These are phyloP conservation scores for Lamellibrachia satsuma DNA, from an alignment of 2,888 invertebrate genomes.

Conservation along the genomic window DNA sequence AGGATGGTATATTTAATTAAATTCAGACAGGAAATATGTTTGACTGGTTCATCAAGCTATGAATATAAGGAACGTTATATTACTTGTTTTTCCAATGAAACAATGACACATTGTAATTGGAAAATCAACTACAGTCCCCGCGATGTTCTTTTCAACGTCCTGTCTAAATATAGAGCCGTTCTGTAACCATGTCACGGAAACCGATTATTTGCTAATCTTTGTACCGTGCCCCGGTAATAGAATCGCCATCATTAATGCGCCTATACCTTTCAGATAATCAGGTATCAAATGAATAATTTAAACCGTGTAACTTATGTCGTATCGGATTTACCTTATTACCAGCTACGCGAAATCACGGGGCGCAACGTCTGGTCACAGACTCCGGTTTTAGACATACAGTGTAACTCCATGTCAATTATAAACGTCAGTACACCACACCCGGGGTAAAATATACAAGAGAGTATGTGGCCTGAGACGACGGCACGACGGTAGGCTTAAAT, in stretches of 20 bases:
- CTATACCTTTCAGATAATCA: neutral
- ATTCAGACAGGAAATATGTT: neutral
- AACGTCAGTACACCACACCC: neutral
- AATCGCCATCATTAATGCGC: conserved; percentile 8
- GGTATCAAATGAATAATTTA: conserved; percentile 7
- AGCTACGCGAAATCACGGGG: neutral
- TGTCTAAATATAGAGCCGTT: neutral
- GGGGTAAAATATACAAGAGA: neutral
- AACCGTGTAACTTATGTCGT: neutral
- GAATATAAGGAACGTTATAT: neutral
- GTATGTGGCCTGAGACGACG: neutral
- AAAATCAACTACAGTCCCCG: neutral
- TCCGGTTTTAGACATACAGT: neutral
- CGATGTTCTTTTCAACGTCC: neutral
- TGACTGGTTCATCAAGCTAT: neutral
- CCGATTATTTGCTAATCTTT: neutral
- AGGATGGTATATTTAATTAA: neutral
- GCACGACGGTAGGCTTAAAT: neutral
- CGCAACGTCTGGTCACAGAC: neutral
- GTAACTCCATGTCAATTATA: neutral
- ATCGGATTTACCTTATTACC: conserved; percentile 1
- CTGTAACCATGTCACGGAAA: neutral
- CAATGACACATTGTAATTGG: neutral
- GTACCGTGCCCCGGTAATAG: neutral
- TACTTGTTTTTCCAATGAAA: neutral